Evolutionary conservation across 2,888 invertebrate genomes (phyloP).

Genomic region (Hemicrepidius hirtus): DNA sequence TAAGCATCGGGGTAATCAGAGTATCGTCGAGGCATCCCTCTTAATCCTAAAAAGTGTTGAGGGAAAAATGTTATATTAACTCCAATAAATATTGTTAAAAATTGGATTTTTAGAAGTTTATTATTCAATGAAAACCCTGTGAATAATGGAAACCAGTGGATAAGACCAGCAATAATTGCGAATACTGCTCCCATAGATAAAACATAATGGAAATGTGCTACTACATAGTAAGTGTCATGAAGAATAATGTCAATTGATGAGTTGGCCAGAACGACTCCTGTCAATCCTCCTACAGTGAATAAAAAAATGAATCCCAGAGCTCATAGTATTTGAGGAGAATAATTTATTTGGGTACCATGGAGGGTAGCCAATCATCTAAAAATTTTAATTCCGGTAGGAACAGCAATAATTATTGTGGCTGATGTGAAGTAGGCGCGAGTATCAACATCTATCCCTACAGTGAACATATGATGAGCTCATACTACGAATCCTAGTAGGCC

Average conservation of each 20-base stretch:
- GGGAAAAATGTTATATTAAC: conserved; percentile 89
- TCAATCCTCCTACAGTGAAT: conserved; percentile 85
- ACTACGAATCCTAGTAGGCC: conserved; percentile 89
- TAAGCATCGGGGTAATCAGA: conserved; percentile 83
- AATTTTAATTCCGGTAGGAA: conserved; percentile 90
- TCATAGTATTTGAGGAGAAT: conserved; percentile 78
- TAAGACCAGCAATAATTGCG: conserved; percentile 84
- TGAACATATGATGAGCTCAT: conserved; percentile 91
- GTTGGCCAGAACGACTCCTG: conserved; percentile 81
- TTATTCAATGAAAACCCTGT: conserved; percentile 77
- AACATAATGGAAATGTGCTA: conserved; percentile 89
- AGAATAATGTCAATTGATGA: conserved; percentile 85
- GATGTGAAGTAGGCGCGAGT: conserved; percentile 90
- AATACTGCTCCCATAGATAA: conserved; percentile 87
- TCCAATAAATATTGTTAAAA: conserved; percentile 82
- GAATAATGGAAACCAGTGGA: conserved; percentile 83
- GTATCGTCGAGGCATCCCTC: conserved; percentile 85
- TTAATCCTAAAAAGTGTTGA: conserved; percentile 83
- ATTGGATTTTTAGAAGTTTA: conserved; percentile 80
- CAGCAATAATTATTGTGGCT: conserved; percentile 90
- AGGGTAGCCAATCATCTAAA: conserved; percentile 85
- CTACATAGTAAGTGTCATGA: conserved; percentile 91
- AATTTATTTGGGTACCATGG: conserved; percentile 78
- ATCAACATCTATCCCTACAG: conserved; percentile 88
- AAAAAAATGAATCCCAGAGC: conserved; percentile 85